Conservation (phyloP, 2,888 invertebrate genomes). For the Dusona sp. region DNA sequence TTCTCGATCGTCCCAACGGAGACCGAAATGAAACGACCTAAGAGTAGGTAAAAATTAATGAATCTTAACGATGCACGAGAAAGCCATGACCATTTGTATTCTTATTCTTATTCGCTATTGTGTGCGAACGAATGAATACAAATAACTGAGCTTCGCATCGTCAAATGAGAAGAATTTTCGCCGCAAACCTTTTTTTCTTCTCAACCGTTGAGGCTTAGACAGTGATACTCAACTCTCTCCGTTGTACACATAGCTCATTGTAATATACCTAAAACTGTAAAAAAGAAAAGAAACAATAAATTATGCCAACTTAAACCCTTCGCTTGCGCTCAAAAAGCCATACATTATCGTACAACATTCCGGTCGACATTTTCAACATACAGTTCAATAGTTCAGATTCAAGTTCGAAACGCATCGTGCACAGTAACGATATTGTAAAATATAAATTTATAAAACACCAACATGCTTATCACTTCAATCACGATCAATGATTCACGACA, state of each 20-base stretch:
- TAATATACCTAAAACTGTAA: conserved; percentile 74
- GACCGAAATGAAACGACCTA: conserved; percentile 16
- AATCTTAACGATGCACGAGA: conserved; percentile 35
- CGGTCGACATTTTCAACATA: not conserved
- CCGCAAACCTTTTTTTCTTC: conserved; percentile 13
- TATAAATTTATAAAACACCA: not conserved
- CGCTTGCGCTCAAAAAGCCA: not conserved
- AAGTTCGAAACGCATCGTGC: not conserved
- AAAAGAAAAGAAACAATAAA: conserved; percentile 68
- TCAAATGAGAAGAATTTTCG: conserved; percentile 11
- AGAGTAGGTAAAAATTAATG: conserved; percentile 47
- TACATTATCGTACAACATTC: not conserved
- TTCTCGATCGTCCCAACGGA: conserved; percentile 55
- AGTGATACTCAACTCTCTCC: conserved; percentile 57
- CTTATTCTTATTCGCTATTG: not conserved
- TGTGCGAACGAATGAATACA: not conserved
- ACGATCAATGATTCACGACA: not conserved
- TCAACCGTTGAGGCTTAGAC: conserved; percentile 37
- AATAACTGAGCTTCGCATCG: conserved; percentile 2
- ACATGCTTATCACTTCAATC: not conserved
- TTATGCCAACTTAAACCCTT: conserved; percentile 52
- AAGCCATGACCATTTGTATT: conserved; percentile 20
- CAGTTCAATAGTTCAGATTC: not conserved
- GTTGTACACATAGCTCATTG: conserved; percentile 71
- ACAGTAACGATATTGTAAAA: not conserved